These are phyloP conservation scores for Meda fulgida DNA, from an alignment of 2,797 vertebrate species.

Conservation along the genomic window DNA sequence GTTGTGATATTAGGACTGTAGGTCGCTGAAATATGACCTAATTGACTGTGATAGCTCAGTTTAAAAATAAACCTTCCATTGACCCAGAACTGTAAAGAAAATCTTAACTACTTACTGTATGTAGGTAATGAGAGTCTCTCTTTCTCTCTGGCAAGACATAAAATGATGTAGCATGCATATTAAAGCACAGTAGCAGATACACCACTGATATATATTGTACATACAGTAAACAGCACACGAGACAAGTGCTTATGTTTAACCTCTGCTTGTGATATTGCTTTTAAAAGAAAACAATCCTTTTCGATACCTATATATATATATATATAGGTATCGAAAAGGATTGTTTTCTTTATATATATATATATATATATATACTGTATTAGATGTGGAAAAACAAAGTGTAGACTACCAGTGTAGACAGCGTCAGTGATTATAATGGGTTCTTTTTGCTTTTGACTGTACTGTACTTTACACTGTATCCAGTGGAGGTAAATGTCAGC, in stretches of 20 bases:
- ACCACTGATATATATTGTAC: neutral
- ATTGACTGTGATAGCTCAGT: slow-evolving; percentile 76
- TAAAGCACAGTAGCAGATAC: neutral
- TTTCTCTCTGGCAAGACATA: slow-evolving; percentile 79
- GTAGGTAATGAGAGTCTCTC: slow-evolving; percentile 30
- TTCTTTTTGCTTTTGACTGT: neutral
- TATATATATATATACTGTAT: too few relatives aligned
- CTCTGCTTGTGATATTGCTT: neutral
- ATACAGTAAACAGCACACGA: neutral
- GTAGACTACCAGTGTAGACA: too few relatives aligned
- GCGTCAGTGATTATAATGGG: too few relatives aligned
- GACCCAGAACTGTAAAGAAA: slow-evolving; percentile 67
- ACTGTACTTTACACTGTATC: neutral
- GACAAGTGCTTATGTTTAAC: neutral
- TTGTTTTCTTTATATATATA: too few relatives aligned
- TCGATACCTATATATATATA: too few relatives aligned
- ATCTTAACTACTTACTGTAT: slow-evolving; percentile 34
- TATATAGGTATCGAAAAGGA: too few relatives aligned
- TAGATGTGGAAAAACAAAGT: too few relatives aligned
- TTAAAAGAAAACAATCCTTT: neutral
- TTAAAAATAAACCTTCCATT: slow-evolving; percentile 77
- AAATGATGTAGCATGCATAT: neutral
- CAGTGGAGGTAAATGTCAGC: neutral
- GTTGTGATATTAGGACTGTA: slow-evolving; percentile 68
- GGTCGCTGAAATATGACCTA: slow-evolving; percentile 73